These are phyloP conservation scores for Frankliniella fusca DNA, from an alignment of 2,888 invertebrate species.

Conservation along the genomic window DNA sequence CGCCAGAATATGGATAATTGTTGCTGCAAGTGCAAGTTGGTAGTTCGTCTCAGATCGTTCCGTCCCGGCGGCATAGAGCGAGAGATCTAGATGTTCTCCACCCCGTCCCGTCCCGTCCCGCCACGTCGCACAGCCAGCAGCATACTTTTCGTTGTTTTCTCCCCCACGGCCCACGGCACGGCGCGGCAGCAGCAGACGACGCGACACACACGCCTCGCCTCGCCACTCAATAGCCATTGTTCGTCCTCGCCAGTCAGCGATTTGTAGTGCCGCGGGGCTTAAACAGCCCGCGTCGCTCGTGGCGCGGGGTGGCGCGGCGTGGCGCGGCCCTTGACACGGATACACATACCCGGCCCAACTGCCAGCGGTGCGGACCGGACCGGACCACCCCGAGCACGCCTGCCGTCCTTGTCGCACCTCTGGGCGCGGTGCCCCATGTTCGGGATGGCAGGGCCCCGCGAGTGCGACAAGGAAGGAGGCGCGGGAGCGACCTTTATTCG, in stretches of 20 bases:
- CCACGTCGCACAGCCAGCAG: no score
- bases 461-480: no score
- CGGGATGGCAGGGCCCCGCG: no score
- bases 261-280: background rate
- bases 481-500: no score
- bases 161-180: no score
- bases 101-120: background rate
- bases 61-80: background rate
- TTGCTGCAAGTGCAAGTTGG: background rate
- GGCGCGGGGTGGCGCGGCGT: no score
- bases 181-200: no score
- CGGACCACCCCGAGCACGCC: no score
- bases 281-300: background rate
- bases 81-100: background rate
- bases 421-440: no score
- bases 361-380: no score
- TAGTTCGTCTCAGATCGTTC: background rate
- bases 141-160: no score
- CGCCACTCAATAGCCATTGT: background rate
- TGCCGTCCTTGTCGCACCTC: no score
- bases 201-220: background rate
- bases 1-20: conserved; percentile 11
- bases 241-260: background rate
- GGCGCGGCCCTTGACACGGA: background rate
- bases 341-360: background rate